phyloP scores from a whole-genome alignment of 2,797 vertebrate genomes.

The Myotis pilosus region DNA sequence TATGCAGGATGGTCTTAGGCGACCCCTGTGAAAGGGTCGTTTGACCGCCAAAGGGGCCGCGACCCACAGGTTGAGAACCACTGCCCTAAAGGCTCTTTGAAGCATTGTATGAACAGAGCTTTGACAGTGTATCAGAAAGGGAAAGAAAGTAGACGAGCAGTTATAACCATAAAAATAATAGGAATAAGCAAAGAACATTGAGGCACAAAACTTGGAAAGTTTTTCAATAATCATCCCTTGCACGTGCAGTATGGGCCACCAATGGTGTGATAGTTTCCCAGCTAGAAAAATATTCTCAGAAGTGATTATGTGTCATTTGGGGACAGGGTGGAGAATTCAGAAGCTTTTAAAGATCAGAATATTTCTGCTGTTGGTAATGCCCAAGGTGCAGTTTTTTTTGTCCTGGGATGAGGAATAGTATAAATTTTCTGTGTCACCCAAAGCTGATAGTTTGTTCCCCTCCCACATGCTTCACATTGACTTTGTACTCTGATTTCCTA shows the following conservation, averaged over 20 bases:
- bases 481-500: constrained; percentile 74
- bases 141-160: constrained; percentile 5
- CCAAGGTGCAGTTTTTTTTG: neutral
- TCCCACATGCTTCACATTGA: constrained; percentile 21
- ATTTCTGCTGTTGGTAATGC: constrained; percentile 28
- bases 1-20: too few relatives aligned
- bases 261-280: neutral
- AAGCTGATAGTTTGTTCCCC: neutral
- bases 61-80: too few relatives aligned
- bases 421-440: neutral
- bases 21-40: too few relatives aligned
- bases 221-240: neutral
- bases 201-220: neutral
- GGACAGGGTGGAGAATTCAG: neutral
- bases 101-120: constrained; percentile 1
- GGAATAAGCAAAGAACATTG: constrained; percentile 8
- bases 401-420: neutral
- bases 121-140: neutral
- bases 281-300: constrained; percentile 23
- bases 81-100: neutral
- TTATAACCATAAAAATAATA: neutral
- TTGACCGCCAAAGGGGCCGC: too few relatives aligned
- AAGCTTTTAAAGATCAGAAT: constrained; percentile 25
- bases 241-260: neutral
- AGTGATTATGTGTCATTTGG: constrained; percentile 14